phyloP scores from a whole-genome alignment of 2,888 invertebrate species.

The Orchesella flavescens region DNA sequence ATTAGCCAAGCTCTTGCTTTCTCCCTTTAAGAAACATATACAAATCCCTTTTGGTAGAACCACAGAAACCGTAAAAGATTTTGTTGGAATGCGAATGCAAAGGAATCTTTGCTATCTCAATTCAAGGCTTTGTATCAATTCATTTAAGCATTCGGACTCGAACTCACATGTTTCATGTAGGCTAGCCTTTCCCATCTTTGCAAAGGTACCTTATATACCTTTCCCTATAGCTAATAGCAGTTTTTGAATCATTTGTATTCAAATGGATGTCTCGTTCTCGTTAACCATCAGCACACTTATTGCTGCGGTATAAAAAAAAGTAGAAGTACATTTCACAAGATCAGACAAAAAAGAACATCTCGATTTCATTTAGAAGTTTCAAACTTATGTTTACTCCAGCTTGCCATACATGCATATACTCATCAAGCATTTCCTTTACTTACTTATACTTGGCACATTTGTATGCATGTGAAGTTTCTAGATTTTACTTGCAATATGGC shows the following conservation, averaged over 20 bases:
- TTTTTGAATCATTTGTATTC: constrained; percentile 34
- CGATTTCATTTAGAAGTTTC: constrained; percentile 1
- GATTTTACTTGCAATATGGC: too few relatives aligned
- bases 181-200: not conserved
- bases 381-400: not conserved
- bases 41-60: too few relatives aligned
- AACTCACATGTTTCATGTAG: too few relatives aligned
- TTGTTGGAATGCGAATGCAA: not conserved
- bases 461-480: too few relatives aligned
- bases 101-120: not conserved
- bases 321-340: not conserved
- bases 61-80: too few relatives aligned
- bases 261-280: not conserved
- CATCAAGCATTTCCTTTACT: too few relatives aligned
- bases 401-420: not conserved
- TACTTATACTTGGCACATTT: too few relatives aligned
- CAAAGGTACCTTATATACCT: not conserved
- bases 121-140: not conserved
- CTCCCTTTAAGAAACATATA: too few relatives aligned
- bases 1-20: too few relatives aligned
- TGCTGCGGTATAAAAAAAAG: not conserved
- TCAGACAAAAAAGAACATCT: not conserved
- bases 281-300: not conserved
- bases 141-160: not conserved
- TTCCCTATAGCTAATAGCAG: not conserved